phyloP scores from a whole-genome alignment of 2,888 invertebrate species.

The Melanotus villosus region DNA sequence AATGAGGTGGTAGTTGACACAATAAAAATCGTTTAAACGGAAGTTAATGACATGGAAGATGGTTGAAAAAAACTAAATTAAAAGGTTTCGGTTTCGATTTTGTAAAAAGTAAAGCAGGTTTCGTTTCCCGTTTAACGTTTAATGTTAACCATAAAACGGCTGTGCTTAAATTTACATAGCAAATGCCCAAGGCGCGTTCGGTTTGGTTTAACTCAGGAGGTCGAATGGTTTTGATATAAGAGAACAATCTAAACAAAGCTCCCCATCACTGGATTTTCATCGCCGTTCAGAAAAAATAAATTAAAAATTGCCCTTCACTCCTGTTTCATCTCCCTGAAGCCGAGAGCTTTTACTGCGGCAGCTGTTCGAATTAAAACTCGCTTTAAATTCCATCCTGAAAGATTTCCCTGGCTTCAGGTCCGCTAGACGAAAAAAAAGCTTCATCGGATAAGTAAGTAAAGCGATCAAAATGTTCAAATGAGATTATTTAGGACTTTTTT shows the following conservation, averaged over 20 bases:
- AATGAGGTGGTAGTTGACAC: slow-evolving; percentile 13
- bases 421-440: background rate
- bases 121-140: background rate
- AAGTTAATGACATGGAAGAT: slow-evolving; percentile 7
- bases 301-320: slow-evolving; percentile 10
- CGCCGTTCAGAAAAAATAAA: slow-evolving; percentile 14
- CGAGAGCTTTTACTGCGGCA: slow-evolving; percentile 14
- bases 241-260: slow-evolving; percentile 21
- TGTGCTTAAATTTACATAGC: background rate
- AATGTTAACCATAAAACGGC: no score
- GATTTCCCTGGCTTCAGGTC: slow-evolving; percentile 17
- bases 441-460: background rate
- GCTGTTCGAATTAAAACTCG: slow-evolving; percentile 26
- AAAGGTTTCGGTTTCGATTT: background rate
- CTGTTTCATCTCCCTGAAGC: slow-evolving; percentile 8
- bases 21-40: slow-evolving; percentile 4
- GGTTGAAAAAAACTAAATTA: background rate
- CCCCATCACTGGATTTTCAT: background rate
- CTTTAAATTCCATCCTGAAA: slow-evolving; percentile 20
- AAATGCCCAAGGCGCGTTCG: background rate
- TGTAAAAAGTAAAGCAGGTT: background rate
- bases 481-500: background rate
- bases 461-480: background rate
- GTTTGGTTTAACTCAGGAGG: background rate
- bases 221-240: slow-evolving; percentile 13